Evolutionary conservation across 30 jellyfish, hydroid and myxozoan species (phyloP), one percentile per base, ranked within the genome.

Genomic region (Sanderia malayensis): DNA sequence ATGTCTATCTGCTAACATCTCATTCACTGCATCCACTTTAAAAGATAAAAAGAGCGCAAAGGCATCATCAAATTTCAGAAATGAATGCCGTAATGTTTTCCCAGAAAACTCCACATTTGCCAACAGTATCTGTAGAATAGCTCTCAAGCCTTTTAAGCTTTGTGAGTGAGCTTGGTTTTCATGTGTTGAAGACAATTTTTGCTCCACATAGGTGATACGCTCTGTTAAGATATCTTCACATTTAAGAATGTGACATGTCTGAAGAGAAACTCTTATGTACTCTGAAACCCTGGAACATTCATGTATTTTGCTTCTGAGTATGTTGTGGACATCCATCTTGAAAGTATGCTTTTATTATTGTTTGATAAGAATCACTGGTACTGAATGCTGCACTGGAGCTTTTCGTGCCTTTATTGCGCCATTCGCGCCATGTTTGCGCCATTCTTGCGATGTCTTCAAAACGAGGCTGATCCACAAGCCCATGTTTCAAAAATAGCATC

Each of bases 41-140:
- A 1, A 60, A 60, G 73, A 60, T 0, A 60, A 2, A 60, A 60
- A 60, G 44, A 60, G 27, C 17, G 53, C 49, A 0, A 2, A 28
- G 27, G 73, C 73, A n/a, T 60, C 73, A 0, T 60, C 23, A 32
- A 60, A 60, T 20, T 28, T 28, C 73, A 60, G 41, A 60, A n/a
- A 60, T 32, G 73, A 60, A 20, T 27, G 31, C 10, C 73, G 73
- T 32, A 60, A 0, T 15, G 27, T 32, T 32, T 32, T 60, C 26
- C 73, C 73, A 60, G 27, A n/a, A 28, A 60, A 0, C 27, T 32
- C 31, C 23, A 60, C 31, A 26, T 13, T 60, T n/a, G 44, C 27
- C 27, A 27, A 17, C 46, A 60, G 31, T 60, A n/a, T 32, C 31
- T 60, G 73, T 20, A 60, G 73, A 28, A 60, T 32, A n/a, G 73